Conservation (phyloP, 2,888 invertebrate genomes). For the Digitonthophagus gazella region DNA sequence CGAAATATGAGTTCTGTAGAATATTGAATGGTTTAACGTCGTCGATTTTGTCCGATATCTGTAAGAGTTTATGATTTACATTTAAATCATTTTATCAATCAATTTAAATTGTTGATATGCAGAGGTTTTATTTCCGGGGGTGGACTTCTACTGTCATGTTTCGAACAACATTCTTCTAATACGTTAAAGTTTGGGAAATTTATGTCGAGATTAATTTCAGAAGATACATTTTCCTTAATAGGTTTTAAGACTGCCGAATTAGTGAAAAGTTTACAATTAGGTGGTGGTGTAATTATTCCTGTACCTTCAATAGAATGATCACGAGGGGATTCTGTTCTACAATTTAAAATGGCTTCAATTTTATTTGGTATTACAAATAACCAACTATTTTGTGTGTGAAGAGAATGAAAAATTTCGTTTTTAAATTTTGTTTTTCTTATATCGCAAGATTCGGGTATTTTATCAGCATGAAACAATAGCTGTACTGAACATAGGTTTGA, state of each 20-base stretch:
- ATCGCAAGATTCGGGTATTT: neutral
- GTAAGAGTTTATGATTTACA: constrained; percentile 7
- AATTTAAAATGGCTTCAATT: neutral
- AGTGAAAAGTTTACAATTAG: constrained; percentile 5
- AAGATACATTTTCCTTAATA: neutral
- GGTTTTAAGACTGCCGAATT: neutral
- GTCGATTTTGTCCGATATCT: neutral
- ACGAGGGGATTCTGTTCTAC: neutral
- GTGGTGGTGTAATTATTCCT: neutral
- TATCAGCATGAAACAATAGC: neutral
- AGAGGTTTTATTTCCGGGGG: too few species aligned
- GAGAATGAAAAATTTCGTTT: constrained; percentile 11
- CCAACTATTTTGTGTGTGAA: neutral
- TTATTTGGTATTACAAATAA: constrained; percentile 1
- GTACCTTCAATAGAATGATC: neutral
- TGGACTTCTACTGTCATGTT: too few species aligned
- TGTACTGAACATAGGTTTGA: constrained; percentile 1
- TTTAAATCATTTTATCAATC: too few species aligned
- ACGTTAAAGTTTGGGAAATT: neutral
- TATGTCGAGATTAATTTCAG: neutral
- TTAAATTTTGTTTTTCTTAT: neutral
- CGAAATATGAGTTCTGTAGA: constrained; percentile 1
- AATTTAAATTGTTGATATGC: too few species aligned
- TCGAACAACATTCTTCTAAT: neutral
- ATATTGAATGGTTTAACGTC: neutral